Evolutionary conservation across 2,113 vertebrate species (phyloP).

Genomic region (Etia nguti): DNA sequence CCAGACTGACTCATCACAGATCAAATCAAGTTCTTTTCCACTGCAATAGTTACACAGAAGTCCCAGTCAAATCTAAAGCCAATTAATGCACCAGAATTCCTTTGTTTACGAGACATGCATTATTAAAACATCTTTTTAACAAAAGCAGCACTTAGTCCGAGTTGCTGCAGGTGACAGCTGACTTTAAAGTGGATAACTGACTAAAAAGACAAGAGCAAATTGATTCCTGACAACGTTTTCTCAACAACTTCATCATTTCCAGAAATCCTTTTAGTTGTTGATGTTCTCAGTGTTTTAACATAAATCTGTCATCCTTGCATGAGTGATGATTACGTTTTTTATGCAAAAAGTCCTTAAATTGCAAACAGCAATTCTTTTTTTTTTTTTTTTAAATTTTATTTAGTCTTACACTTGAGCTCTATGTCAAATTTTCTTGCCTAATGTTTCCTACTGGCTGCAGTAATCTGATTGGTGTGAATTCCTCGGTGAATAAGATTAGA

Average conservation of each 20-base stretch:
- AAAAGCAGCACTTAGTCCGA: too few relatives aligned
- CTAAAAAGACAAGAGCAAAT: neutral
- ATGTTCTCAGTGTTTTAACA: neutral
- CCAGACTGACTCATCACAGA: neutral
- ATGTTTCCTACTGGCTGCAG: neutral
- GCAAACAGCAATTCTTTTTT: neutral
- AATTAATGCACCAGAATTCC: neutral
- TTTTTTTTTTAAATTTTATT: accelerated
- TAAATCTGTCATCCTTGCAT: neutral
- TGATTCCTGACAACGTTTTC: neutral
- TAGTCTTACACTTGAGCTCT: neutral
- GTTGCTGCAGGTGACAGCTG: too few relatives aligned
- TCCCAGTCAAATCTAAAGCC: neutral
- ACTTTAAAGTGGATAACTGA: neutral
- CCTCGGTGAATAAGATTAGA: neutral
- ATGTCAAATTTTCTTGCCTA: neutral
- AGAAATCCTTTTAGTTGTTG: neutral
- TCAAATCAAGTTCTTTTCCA: neutral
- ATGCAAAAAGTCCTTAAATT: neutral
- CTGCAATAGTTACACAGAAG: neutral
- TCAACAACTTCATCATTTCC: neutral
- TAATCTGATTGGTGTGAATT: neutral
- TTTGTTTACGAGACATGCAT: neutral
- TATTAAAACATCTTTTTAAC: neutral
- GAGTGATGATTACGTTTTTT: neutral